Conservation (phyloP, 2,113 vertebrate genomes). For the Solenodon paradoxus region DNA sequence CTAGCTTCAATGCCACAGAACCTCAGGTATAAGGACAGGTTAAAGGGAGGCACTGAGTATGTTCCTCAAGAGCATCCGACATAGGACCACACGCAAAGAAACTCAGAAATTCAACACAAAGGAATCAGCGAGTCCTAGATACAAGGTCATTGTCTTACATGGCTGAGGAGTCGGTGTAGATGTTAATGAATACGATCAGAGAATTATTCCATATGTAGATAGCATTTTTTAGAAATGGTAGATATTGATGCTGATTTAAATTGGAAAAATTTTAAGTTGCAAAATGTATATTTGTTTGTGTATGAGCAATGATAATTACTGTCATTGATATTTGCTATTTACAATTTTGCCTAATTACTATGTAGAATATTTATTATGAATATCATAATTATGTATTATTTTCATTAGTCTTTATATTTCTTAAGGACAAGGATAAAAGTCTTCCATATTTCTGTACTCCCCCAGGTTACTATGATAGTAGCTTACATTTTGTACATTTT, state of each 20-base stretch:
- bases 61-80: background rate
- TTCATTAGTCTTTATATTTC: background rate
- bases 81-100: background rate
- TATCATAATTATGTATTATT: constrained; percentile 9
- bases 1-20: background rate
- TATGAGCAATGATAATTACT: constrained; percentile 31
- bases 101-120: background rate
- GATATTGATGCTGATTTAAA: background rate
- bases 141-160: background rate
- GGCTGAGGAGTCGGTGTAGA: accelerated
- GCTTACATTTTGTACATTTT: background rate
- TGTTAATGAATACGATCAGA: background rate
- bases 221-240: background rate
- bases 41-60: background rate
- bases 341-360: constrained; percentile 39
- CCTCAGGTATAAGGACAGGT: background rate
- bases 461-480: background rate
- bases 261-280: background rate
- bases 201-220: background rate
- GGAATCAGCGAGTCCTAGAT: background rate
- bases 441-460: background rate
- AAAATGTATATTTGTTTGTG: constrained; percentile 7
- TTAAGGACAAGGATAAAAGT: background rate
- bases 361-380: background rate
- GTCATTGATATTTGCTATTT: constrained; percentile 14